These are phyloP conservation scores for Dicaeum eximium DNA, from an alignment of 2,113 vertebrate species.

Conservation along the genomic window DNA sequence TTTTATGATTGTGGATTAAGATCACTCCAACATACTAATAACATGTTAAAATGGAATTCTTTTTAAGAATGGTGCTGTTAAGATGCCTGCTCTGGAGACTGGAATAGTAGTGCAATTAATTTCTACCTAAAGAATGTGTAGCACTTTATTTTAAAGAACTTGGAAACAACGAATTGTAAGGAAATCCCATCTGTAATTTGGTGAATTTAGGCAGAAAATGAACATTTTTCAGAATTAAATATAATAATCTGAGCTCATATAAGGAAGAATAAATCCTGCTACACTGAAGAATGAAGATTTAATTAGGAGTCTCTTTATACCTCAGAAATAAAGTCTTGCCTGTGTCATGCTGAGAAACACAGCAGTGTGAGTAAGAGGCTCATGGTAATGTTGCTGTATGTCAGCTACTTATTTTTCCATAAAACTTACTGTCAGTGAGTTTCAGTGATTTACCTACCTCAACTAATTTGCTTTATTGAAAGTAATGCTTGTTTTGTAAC, in stretches of 20 bases:
- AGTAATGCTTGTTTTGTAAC: constrained; percentile 4
- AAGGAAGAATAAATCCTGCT: not conserved
- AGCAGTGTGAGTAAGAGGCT: not conserved
- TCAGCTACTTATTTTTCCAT: constrained; percentile 45
- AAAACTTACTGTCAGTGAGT: not conserved
- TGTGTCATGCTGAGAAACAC: not conserved
- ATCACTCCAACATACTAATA: not conserved
- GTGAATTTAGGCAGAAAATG: not conserved
- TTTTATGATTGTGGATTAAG: constrained; percentile 2
- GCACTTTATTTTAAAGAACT: not conserved
- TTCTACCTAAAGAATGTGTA: not conserved
- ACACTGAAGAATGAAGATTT: constrained; percentile 12
- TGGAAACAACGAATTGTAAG: not conserved
- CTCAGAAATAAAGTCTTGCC: not conserved
- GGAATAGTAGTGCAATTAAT: not conserved
- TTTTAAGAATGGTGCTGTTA: not conserved
- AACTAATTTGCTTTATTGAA: not conserved
- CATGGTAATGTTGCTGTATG: not conserved
- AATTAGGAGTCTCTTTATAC: constrained; percentile 42
- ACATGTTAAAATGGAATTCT: not conserved
- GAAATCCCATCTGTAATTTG: not conserved
- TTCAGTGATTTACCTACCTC: not conserved
- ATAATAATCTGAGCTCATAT: not conserved
- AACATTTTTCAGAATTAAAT: not conserved
- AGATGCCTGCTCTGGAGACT: not conserved